Evolutionary conservation across 1,140 invertebrate species (phyloP).

Genomic region (Geopemphigus sp.): DNA sequence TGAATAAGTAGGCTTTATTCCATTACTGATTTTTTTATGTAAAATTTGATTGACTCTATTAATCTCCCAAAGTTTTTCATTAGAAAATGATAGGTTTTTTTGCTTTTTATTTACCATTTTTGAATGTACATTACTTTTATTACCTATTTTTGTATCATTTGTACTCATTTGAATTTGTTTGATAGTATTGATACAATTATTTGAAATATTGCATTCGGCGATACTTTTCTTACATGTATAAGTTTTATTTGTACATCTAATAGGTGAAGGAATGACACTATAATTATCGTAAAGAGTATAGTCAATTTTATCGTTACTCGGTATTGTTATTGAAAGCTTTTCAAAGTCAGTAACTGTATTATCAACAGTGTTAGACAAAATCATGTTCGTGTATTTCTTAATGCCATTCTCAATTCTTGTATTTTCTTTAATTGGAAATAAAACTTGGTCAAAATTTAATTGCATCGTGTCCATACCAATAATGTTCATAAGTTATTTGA

Average conservation of each 20-base stretch:
- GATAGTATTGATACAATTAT: neutral
- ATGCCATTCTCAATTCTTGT: neutral
- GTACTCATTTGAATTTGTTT: neutral
- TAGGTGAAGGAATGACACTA: neutral
- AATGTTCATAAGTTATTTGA: too few relatives aligned
- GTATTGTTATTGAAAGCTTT: neutral
- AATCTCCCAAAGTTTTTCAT: constrained; percentile 21
- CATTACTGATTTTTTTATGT: constrained; percentile 17
- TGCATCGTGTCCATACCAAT: neutral
- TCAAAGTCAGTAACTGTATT: neutral
- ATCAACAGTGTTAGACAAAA: neutral
- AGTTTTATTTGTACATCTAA: neutral
- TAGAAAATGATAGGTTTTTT: constrained; percentile 27
- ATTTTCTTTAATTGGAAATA: neutral
- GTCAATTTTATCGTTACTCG: neutral
- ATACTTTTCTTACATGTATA: too few relatives aligned
- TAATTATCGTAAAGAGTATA: neutral
- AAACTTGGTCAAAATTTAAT: neutral
- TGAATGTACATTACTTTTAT: neutral
- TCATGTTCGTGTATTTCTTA: constrained; percentile 14
- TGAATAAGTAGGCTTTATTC: neutral
- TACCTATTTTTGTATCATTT: neutral
- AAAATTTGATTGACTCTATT: constrained; percentile 19
- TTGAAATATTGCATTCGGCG: neutral
- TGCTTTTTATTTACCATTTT: constrained; percentile 3